Evolutionary conservation across 1,140 invertebrate genomes (phyloP), one percentile per base, ranked within the genome.

Genomic region (Phortica variegata): DNA sequence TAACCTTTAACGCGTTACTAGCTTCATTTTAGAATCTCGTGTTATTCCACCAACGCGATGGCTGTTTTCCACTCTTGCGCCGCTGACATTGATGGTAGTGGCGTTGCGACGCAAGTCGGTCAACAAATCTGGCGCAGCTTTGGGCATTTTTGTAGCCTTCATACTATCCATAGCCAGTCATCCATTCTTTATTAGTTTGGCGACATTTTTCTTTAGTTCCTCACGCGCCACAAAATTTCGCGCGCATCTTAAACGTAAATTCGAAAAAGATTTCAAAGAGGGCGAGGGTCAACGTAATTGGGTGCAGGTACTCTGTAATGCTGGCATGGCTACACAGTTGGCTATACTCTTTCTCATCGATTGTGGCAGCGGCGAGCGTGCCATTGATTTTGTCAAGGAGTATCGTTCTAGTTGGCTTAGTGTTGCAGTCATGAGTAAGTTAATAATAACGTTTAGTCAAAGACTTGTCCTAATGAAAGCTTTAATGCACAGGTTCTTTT

Each of bases 261-360:
- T 93, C 41, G 91, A 94, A 74, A 79, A 80, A 33, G 85, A 92
- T 58, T 90, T 86, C 59, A 92, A 90, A 77, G 88, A 92, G 81
- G 74, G 74, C 40, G 69, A 77, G 33, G 90, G 91, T 0, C 88
- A 93, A 70, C 82, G 93, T 56, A 92, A 91, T 75, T 95, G 92
- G 92, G 78, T 93, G 6, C 93, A 95, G 76, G 92, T 95, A 3
- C 63, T 95, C 0, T 93, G 92, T 72, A 96, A 95, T 81, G 87
- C 86, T 7, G 91, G 91, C 8, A 88, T 93, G 81, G 90, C 90
- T 12, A 81, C 86, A 4, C 83, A 89, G 58, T 76, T 94, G 31
- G 86, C 86, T 1, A 56, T 93, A 29, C 76, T 95, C 2, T 94
- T 93, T 65, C 76, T 95, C 47, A 76, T 94, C 39, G 90, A 94